Evolutionary conservation across 1,140 invertebrate genomes (phyloP).

Genomic region (Dufourea novaeangliae): DNA sequence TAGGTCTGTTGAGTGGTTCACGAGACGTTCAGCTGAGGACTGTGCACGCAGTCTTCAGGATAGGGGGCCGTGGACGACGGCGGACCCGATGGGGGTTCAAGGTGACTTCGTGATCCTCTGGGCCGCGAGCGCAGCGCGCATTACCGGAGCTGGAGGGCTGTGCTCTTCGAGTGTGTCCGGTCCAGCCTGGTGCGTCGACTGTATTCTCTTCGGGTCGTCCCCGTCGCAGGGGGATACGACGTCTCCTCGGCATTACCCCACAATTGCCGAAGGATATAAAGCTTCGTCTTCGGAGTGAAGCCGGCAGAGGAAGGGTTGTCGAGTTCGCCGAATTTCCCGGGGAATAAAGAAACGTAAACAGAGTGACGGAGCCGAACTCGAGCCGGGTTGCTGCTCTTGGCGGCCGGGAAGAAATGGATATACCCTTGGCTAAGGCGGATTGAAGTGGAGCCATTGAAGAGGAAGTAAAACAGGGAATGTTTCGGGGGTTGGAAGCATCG

Average conservation of each 20-base stretch:
- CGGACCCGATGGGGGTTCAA: slow-evolving; percentile 63
- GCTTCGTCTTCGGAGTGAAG: not conserved
- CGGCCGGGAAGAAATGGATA: slow-evolving; percentile 19
- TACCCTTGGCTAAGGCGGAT: not conserved
- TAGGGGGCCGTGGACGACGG: slow-evolving; percentile 49
- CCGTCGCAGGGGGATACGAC: slow-evolving; percentile 37
- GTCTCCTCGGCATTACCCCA: not conserved
- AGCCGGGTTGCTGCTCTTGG: slow-evolving; percentile 9
- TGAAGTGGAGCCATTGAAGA: slow-evolving; percentile 33
- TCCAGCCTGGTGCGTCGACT: slow-evolving; percentile 45
- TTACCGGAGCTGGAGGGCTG: slow-evolving; percentile 55
- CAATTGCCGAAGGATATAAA: slow-evolving; percentile 39
- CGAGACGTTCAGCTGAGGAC: slow-evolving; percentile 34
- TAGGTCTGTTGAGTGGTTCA: slow-evolving; percentile 16
- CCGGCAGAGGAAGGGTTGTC: too few species aligned
- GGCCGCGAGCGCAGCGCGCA: slow-evolving; percentile 48
- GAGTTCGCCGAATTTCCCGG: not conserved
- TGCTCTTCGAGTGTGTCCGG: slow-evolving; percentile 45
- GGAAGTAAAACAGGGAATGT: slow-evolving; percentile 28
- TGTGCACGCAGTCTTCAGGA: slow-evolving; percentile 43
- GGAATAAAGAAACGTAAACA: slow-evolving; percentile 13
- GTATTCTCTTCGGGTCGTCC: slow-evolving; percentile 28
- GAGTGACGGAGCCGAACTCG: not conserved
- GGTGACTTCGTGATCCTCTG: slow-evolving; percentile 66
- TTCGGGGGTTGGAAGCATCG: slow-evolving; percentile 23